Evolutionary conservation across 2,797 vertebrate genomes (phyloP).

Genomic region (Hyperoplus immaculatus): DNA sequence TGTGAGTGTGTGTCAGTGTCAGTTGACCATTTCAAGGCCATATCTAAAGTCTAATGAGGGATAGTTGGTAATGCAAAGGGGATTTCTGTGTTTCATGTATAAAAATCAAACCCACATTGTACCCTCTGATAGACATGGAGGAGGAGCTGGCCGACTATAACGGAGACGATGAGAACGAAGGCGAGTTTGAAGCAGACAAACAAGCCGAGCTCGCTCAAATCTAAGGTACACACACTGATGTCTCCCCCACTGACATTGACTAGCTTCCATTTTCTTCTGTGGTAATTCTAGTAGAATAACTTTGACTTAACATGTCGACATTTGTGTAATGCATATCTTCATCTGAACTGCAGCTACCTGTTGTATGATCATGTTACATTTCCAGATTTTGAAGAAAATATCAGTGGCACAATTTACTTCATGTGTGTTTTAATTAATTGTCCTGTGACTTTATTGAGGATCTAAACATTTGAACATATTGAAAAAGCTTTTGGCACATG

Average conservation of each 20-base stretch:
- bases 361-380: neutral
- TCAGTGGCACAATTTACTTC: neutral
- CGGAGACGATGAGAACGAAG: constrained; percentile 92
- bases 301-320: neutral
- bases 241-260: neutral
- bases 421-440: neutral
- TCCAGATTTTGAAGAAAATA: neutral
- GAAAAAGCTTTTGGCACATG: neutral
- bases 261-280: neutral
- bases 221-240: constrained; percentile 69
- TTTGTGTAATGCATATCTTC: neutral
- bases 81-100: neutral
- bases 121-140: constrained; percentile 72
- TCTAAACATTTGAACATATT: neutral
- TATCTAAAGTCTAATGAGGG: neutral
- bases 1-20: neutral
- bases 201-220: constrained; percentile 88
- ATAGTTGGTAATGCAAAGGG: neutral
- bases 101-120: neutral
- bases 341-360: neutral
- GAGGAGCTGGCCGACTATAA: constrained; percentile 88
- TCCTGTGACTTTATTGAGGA: neutral
- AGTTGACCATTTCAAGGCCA: neutral
- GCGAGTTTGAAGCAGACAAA: constrained; percentile 94
- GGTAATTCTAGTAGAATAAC: neutral